These are phyloP conservation scores for Aulostomus chinensis DNA, from an alignment of 2,797 vertebrate species.

Conservation along the genomic window DNA sequence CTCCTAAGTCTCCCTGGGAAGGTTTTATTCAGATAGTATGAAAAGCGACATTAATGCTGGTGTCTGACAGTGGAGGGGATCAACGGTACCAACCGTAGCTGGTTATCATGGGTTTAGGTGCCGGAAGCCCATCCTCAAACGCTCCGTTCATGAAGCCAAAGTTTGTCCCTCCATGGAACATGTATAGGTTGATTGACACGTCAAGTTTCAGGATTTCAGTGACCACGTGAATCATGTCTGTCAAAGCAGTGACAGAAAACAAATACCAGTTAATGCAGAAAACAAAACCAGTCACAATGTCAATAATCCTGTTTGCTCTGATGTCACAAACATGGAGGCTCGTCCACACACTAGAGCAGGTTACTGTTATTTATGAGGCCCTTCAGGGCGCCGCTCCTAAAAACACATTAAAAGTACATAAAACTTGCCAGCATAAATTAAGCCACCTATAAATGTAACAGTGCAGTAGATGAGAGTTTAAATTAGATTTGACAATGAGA, in stretches of 20 bases:
- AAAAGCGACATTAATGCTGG: too few species aligned
- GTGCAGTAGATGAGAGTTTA: too few species aligned
- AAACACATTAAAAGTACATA: slow-evolving; percentile 11
- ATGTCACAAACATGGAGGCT: slow-evolving; percentile 27
- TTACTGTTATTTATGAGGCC: slow-evolving; percentile 44
- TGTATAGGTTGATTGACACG: slow-evolving; percentile 91
- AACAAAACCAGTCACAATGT: slow-evolving; percentile 21
- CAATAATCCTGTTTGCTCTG: too few species aligned
- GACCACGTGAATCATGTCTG: slow-evolving; percentile 77
- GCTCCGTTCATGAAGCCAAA: slow-evolving; percentile 91
- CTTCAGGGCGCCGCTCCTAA: neutral
- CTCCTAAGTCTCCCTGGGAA: too few species aligned
- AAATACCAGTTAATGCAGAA: neutral
- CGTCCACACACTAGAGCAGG: slow-evolving; percentile 30
- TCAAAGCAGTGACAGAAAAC: slow-evolving; percentile 2
- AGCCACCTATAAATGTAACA: slow-evolving; percentile 14
- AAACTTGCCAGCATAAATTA: slow-evolving; percentile 37
- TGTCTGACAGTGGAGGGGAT: too few species aligned
- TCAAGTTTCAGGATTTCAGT: slow-evolving; percentile 75
- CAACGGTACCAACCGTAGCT: slow-evolving; percentile 61
- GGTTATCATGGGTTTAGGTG: slow-evolving; percentile 61
- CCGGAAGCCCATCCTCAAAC: slow-evolving; percentile 48
- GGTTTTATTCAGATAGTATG: too few species aligned
- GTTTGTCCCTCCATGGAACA: slow-evolving; percentile 94
- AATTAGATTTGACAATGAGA: too few species aligned